Conservation (phyloP, 2,888 invertebrate species). For the Digitonthophagus gazella region DNA sequence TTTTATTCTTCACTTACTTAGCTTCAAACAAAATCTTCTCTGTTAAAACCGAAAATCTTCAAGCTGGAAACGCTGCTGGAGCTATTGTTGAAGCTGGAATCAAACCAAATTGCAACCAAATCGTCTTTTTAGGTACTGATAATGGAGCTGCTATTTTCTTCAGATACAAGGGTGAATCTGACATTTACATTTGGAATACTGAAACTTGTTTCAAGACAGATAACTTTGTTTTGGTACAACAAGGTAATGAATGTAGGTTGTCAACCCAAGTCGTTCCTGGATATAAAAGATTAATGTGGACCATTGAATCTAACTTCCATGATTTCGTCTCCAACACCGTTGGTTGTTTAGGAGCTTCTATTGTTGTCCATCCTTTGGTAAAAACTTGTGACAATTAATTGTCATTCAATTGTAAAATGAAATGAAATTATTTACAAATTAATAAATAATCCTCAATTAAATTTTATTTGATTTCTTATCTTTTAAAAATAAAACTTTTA, state of each 20-base stretch:
- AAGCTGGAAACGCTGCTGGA: constrained; percentile 56
- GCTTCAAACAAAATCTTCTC: constrained; percentile 58
- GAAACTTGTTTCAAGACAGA: constrained; percentile 57
- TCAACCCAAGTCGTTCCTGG: constrained; percentile 63
- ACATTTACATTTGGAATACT: constrained; percentile 64
- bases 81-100: constrained; percentile 59
- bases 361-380: constrained; percentile 60
- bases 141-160: constrained; percentile 61
- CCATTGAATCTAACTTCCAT: constrained; percentile 65
- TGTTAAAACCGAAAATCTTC: constrained; percentile 56
- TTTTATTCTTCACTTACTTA: constrained; percentile 61
- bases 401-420: neutral
- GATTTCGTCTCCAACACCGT: constrained; percentile 61
- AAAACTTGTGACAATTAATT: constrained; percentile 49
- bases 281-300: constrained; percentile 61
- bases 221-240: constrained; percentile 59
- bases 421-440: neutral
- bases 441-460: constrained; percentile 1
- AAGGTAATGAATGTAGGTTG: constrained; percentile 59
- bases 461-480: neutral
- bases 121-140: constrained; percentile 61
- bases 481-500: neutral
- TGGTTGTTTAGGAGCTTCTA: constrained; percentile 62
- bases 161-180: constrained; percentile 61
- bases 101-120: constrained; percentile 53